A percentile compares a stretch with the other conserved stretches of the same genome.
These are phyloP conservation scores for Bettongia penicillata DNA, from an alignment of 2,113 vertebrate genomes.

Conservation along the genomic window DNA sequence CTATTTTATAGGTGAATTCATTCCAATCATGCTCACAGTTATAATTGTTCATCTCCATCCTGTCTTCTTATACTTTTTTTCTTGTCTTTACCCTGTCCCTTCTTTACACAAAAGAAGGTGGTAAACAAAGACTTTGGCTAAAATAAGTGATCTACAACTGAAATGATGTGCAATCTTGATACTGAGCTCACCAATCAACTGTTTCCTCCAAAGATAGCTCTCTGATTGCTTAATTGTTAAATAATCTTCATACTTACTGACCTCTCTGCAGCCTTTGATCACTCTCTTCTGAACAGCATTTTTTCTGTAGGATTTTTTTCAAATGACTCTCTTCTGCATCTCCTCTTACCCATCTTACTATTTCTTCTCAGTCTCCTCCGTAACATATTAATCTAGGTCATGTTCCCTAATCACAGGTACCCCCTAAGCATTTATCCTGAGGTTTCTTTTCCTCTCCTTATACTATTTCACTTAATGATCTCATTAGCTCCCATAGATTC, in stretches of 20 bases:
- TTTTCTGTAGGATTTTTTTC: background rate
- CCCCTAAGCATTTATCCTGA: background rate
- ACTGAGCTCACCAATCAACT: background rate
- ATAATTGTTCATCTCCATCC: background rate
- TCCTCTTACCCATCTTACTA: background rate
- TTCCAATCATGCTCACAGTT: background rate
- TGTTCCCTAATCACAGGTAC: background rate
- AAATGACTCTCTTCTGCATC: background rate
- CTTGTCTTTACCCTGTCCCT: background rate
- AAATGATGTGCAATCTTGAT: background rate
- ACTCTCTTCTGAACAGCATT: background rate
- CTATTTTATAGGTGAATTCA: background rate
- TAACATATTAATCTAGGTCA: background rate
- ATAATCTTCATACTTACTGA: background rate
- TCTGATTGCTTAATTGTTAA: background rate
- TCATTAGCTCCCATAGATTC: background rate
- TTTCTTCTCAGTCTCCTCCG: background rate
- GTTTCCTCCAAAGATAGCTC: background rate
- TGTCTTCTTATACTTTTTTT: background rate
- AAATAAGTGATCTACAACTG: background rate
- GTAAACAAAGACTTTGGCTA: background rate
- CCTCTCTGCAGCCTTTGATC: background rate
- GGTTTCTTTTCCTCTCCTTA: background rate
- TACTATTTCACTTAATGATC: background rate
- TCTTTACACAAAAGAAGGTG: background rate